Base-by-base conservation (phyloP, 37 sponge, comb jelly and placozoan species). In the Chondrilla cf. caribensis region DNA sequence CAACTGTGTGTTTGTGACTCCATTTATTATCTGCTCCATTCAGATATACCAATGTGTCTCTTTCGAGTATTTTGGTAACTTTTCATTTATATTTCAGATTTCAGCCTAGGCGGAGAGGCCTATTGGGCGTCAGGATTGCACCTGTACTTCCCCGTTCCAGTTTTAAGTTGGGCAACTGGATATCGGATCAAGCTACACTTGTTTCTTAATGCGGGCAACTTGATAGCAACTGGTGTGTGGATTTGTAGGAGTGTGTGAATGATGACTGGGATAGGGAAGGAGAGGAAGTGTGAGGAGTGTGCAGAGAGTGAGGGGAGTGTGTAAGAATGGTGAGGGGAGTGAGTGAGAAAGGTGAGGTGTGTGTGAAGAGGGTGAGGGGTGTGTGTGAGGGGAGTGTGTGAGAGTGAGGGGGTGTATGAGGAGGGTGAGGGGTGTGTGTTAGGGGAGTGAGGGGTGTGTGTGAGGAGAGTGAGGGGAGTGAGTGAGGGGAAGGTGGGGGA, bases 101-200 rank as follows among this genome's bases (percentile, higher is more conserved):
- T 72, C 77, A 84, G 87, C 36, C 68, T 87, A 9, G 96, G 96
- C 35, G 96, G 92, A 2, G 86, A 92, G 37, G 85, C 86, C 21
- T 92, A 90, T 60, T 92, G 93, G 93, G 93, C 90, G 1, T 67
- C 41, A 38, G 96, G 93, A 2, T 43, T 85, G 14, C 96, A 95
- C 64, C 86, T 95, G 54, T 92, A 58, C 80, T 14, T 72, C 54
- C 96, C 96, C 21, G 67, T 95, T 39, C 96, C 96, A 71, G 54
- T 86, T 9, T 42, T 66, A 24, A 66, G 84, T 29, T 62, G 82
- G 38, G 72, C 58, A 15, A 55, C 92, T 18, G 66, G 84, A 22
- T n/a, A 65, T 22, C 77, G 80, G 32, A 75, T 95, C 66, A 84
- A 80, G 19, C 2, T 85, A 2, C 96, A 95, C 64, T 25, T 75